Conservation (phyloP, 2,888 invertebrate species). For the Limnephilus rhombicus region DNA sequence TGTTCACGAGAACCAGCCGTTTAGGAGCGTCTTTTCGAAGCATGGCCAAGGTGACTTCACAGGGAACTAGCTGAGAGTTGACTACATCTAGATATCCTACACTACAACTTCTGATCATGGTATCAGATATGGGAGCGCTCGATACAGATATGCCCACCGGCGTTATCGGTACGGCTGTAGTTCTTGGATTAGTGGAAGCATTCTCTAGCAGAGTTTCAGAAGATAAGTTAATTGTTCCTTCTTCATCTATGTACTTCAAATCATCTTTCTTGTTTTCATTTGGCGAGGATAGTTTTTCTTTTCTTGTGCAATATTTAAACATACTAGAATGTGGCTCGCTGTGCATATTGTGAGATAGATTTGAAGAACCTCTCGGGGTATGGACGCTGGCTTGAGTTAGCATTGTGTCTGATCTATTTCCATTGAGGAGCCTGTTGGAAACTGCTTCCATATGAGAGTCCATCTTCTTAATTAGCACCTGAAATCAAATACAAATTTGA, state of each 20-base stretch:
- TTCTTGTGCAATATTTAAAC: constrained; percentile 65
- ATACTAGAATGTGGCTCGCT: constrained; percentile 58
- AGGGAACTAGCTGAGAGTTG: constrained; percentile 85
- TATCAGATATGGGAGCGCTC: constrained; percentile 76
- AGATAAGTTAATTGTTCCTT: constrained; percentile 73
- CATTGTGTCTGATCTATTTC: constrained; percentile 55
- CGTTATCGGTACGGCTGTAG: constrained; percentile 83
- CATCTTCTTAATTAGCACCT: constrained; percentile 77
- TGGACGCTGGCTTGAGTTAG: constrained; percentile 63
- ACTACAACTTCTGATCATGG: constrained; percentile 91
- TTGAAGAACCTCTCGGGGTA: constrained; percentile 47
- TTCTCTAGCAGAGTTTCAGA: constrained; percentile 68
- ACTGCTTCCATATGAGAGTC: constrained; percentile 75
- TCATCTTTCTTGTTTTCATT: constrained; percentile 77
- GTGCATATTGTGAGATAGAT: constrained; percentile 52
- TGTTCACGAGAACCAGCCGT: constrained; percentile 86
- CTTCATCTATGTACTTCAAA: constrained; percentile 85
- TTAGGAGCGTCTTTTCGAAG: constrained; percentile 87
- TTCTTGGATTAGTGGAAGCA: constrained; percentile 71
- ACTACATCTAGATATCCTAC: constrained; percentile 92
- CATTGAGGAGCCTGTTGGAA: constrained; percentile 72
- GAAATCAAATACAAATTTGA: constrained; percentile 37
- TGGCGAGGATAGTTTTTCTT: constrained; percentile 67
- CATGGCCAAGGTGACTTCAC: constrained; percentile 85
- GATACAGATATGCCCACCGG: constrained; percentile 77